These are phyloP conservation scores for Lottia scabra DNA, from an alignment of 2,888 invertebrate genomes.

Conservation along the genomic window DNA sequence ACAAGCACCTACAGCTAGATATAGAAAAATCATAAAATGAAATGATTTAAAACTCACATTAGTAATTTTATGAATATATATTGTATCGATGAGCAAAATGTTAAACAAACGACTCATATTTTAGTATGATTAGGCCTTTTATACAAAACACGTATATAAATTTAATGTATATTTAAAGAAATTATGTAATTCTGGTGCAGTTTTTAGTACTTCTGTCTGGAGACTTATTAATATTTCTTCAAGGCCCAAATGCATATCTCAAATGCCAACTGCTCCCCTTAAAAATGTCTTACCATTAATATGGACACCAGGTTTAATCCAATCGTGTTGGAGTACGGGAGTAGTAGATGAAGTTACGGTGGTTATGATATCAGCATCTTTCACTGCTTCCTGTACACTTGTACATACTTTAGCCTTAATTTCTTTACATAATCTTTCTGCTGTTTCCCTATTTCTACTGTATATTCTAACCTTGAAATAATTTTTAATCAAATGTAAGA, in stretches of 20 bases:
- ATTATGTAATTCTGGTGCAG: too few species aligned
- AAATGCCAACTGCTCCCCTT: too few species aligned
- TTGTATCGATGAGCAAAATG: too few species aligned
- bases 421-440: slow-evolving; percentile 63
- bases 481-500: background rate
- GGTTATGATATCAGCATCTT: slow-evolving; percentile 75
- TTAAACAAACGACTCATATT: too few species aligned
- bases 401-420: slow-evolving; percentile 55
- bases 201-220: too few species aligned
- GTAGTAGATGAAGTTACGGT: slow-evolving; percentile 73
- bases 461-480: slow-evolving; percentile 71
- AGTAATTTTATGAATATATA: too few species aligned
- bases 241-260: background rate
- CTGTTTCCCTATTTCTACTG: slow-evolving; percentile 71
- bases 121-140: too few species aligned
- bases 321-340: slow-evolving; percentile 72
- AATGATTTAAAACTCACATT: too few species aligned
- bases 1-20: slow-evolving; percentile 75
- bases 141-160: too few species aligned
- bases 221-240: too few species aligned
- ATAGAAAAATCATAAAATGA: background rate
- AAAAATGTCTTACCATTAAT: slow-evolving; percentile 73
- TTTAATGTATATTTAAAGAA: too few species aligned
- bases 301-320: slow-evolving; percentile 74
- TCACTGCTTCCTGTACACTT: slow-evolving; percentile 72